phyloP scores from a whole-genome alignment of 2,113 vertebrate species.

The Talpa occidentalis region DNA sequence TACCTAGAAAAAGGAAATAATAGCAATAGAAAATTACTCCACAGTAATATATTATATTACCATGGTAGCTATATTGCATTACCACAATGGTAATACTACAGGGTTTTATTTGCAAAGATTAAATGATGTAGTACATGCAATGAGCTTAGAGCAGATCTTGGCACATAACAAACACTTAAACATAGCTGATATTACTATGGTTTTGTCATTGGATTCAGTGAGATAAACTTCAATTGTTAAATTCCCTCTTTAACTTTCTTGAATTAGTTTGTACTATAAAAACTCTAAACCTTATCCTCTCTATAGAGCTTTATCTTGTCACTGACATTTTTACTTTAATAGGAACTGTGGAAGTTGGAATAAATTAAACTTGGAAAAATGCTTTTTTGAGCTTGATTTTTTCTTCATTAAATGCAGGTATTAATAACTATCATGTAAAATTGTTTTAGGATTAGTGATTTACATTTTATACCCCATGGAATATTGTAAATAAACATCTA shows the following conservation, averaged over 20 bases:
- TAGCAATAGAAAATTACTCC: background rate
- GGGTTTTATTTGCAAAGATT: background rate
- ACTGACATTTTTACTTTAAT: background rate
- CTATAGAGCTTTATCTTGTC: background rate
- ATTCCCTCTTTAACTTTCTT: background rate
- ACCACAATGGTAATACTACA: background rate
- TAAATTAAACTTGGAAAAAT: slow-evolving; percentile 25
- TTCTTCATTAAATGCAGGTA: background rate
- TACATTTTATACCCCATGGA: background rate
- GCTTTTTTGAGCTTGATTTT: background rate
- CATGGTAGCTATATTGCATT: background rate
- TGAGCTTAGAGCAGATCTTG: background rate
- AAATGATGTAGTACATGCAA: background rate
- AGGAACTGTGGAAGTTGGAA: background rate
- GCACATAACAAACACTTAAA: background rate
- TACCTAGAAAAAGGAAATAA: background rate
- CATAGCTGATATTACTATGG: background rate
- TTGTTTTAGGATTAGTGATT: background rate
- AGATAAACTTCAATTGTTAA: background rate
- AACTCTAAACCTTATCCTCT: background rate
- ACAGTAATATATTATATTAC: background rate
- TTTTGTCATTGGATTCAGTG: background rate
- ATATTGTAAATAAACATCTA: background rate
- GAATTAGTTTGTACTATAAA: background rate
- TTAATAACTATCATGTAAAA: background rate